These are phyloP conservation scores for Volucella bombylans DNA, from an alignment of 2,888 invertebrate genomes.

Conservation along the genomic window DNA sequence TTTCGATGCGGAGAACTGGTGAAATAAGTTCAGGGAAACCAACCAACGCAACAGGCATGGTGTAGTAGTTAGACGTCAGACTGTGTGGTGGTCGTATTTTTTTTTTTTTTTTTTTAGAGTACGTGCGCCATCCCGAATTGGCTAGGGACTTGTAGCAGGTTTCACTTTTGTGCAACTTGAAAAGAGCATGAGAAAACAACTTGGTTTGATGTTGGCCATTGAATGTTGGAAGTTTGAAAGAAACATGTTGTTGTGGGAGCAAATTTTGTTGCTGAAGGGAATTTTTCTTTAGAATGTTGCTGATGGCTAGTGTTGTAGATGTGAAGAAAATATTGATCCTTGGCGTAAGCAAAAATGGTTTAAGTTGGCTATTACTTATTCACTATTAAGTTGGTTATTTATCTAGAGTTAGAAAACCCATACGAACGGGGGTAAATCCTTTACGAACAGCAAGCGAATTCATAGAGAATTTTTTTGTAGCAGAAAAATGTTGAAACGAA, in stretches of 20 bases:
- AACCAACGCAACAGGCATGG: slow-evolving; percentile 58
- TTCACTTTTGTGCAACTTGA: background rate
- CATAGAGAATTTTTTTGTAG: too few relatives aligned
- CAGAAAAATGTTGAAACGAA: too few relatives aligned
- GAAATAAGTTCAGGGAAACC: slow-evolving; percentile 25
- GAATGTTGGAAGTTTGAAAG: background rate
- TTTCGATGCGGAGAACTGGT: slow-evolving; percentile 28
- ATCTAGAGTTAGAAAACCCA: too few relatives aligned
- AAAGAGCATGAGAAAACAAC: background rate
- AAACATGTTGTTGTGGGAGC: background rate
- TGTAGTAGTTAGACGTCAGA: slow-evolving; percentile 3
- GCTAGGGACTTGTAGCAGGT: slow-evolving; percentile 24
- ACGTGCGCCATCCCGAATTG: slow-evolving; percentile 17
- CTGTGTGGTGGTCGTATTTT: slow-evolving; percentile 41
- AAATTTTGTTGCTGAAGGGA: background rate
- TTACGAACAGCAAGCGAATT: too few relatives aligned
- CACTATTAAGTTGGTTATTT: too few relatives aligned
- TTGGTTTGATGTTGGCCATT: slow-evolving; percentile 11
- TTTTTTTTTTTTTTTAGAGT: slow-evolving; percentile 10
- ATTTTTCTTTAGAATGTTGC: background rate
- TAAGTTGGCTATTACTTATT: too few relatives aligned
- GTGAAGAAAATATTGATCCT: too few relatives aligned
- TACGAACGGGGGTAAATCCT: too few relatives aligned
- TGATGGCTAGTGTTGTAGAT: too few relatives aligned
- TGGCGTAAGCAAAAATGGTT: too few relatives aligned